A percentile compares a stretch with the other conserved stretches of the same genome.
Evolutionary conservation across 2,888 invertebrate species (phyloP).

Genomic region (Pristionchus arcanus): DNA sequence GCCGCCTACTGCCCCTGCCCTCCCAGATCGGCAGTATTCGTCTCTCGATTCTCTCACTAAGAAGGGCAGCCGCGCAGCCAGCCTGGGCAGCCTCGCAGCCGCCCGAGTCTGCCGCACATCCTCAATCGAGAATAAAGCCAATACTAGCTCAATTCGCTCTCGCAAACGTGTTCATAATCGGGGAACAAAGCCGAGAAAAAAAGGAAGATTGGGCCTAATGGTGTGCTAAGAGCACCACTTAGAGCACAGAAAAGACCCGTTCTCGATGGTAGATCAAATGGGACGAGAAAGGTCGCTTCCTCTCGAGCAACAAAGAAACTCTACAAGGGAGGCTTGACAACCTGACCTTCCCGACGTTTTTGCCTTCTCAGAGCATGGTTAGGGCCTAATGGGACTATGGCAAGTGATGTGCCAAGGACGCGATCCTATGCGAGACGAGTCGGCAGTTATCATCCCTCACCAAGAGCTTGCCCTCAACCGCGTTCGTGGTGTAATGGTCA

Average conservation of each 20-base stretch:
- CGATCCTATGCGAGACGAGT: background rate
- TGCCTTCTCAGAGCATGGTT: background rate
- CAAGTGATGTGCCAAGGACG: background rate
- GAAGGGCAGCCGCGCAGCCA: constrained; percentile 21
- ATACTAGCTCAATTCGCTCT: background rate
- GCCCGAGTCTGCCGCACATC: background rate
- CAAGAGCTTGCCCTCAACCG: background rate
- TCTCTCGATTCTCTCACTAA: constrained; percentile 56
- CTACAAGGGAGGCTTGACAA: background rate
- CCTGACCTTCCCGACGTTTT: constrained; percentile 39
- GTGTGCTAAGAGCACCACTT: background rate
- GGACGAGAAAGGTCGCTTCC: background rate
- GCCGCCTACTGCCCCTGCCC: constrained; percentile 57
- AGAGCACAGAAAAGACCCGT: background rate
- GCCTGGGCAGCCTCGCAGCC: constrained; percentile 1
- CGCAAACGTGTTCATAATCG: constrained; percentile 22
- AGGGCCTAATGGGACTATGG: background rate
- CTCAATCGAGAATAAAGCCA: constrained; percentile 39
- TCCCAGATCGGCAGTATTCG: constrained; percentile 53
- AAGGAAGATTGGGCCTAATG: background rate
- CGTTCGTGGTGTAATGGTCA: constrained; percentile 66
- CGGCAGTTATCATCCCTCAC: background rate
- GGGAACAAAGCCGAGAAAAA: background rate
- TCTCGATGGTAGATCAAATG: constrained; percentile 5
- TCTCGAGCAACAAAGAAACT: constrained; percentile 17